Evolutionary conservation across 2,113 vertebrate genomes (phyloP), one percentile per base, ranked within the genome.

Genomic region (Zapus hudsonius): DNA sequence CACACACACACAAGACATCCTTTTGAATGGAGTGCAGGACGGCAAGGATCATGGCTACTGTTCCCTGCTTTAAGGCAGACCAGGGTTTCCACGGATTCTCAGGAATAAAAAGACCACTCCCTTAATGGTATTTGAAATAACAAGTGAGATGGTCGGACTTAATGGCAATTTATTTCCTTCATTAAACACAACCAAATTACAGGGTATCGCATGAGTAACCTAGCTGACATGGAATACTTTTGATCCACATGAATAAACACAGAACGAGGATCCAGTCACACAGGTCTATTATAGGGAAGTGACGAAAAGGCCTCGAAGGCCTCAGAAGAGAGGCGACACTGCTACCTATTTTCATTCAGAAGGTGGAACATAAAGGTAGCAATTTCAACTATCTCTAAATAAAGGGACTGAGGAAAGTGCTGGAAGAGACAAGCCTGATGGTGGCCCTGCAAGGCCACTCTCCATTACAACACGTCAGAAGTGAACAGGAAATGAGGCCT

Each of bases 1-100:
- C 22, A 87, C 2, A 23, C 8, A 42, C 11, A 69, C 2, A 27
- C 16, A 22, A 64, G 63, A 70, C 90, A 75, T 67, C 8, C 88
- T 89, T 95, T 76, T 92, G 94, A 63, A n/a, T 73, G 38, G 40
- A 93, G 96, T 96, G 79, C 70, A 92, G 38, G 61, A 94, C 55
- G n/a, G 93, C 74, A 93, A 95, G 42, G 93, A 89, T 70, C 69
- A 81, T 0, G 42, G 79, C 81, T 83, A 61, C 47, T 92, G 7
- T 73, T 92, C 74, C 92, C 80, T 94, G 61, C 92, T 22, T n/a
- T 55, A 94, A 92, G 15, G 63, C 64, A 84, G 5, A 3, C 36
- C 29, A 72, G 5, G 33, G 73, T 67, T 67, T 84, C 47, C n/a
- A 95, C 7, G 87, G 27, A 81, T 44, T 90, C 89, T 10, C 16